A percentile compares a stretch with the other conserved stretches of the same genome.
These are phyloP conservation scores for Threskiornis aethiopicus DNA, from an alignment of 2,797 vertebrate species.

Conservation along the genomic window DNA sequence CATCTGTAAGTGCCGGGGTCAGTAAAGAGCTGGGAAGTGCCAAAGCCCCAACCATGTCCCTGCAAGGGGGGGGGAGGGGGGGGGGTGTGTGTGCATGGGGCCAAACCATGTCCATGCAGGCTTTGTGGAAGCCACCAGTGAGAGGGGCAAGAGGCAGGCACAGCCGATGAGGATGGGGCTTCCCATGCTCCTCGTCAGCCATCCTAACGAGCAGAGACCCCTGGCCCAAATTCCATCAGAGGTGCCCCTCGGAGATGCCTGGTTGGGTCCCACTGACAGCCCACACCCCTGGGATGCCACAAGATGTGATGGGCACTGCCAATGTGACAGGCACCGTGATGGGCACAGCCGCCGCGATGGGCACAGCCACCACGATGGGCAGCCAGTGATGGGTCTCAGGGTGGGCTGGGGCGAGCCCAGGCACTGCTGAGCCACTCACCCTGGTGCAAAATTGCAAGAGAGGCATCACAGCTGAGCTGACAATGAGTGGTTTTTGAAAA, in stretches of 20 bases:
- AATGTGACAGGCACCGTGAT: accelerated
- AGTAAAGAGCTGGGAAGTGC: neutral
- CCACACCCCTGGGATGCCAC: neutral
- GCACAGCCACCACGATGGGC: accelerated
- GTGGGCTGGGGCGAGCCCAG: accelerated
- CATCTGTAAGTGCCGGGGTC: neutral
- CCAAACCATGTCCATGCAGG: accelerated
- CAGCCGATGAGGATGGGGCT: accelerated
- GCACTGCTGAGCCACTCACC: accelerated
- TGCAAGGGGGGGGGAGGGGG: neutral
- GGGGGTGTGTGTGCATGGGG: too few relatives aligned
- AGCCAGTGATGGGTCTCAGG: neutral
- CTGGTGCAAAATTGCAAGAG: neutral
- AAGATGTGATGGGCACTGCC: accelerated
- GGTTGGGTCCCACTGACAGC: accelerated
- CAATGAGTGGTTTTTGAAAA: neutral
- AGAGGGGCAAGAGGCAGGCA: neutral
- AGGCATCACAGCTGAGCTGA: accelerated
- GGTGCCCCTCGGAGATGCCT: accelerated
- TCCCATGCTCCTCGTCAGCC: neutral
- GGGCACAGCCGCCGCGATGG: accelerated
- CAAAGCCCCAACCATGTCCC: neutral
- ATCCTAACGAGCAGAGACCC: accelerated
- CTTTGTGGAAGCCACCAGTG: neutral
- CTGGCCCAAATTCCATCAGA: neutral